A percentile compares a stretch with the other conserved stretches of the same genome.
Evolutionary conservation across 2,888 invertebrate genomes (phyloP).

Genomic region (Amiota mariae): DNA sequence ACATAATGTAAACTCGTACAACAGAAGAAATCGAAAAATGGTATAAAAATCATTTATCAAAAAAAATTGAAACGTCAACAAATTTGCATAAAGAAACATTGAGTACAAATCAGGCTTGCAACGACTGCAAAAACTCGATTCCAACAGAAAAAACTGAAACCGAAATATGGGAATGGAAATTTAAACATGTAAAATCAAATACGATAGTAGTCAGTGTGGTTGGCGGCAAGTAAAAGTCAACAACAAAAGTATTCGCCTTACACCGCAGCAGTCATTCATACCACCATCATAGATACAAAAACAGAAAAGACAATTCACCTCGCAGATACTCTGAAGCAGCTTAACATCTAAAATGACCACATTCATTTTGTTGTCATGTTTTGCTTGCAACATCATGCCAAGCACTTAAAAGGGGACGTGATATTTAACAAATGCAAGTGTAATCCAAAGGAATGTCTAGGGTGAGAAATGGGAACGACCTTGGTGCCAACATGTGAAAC

Average conservation of each 20-base stretch:
- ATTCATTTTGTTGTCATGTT: constrained; percentile 9
- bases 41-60: too few relatives aligned
- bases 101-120: too few relatives aligned
- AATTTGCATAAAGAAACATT: not conserved
- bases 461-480: too few relatives aligned
- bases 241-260: not conserved
- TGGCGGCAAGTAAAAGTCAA: not conserved
- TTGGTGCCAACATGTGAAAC: too few relatives aligned
- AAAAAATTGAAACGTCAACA: constrained; percentile 7
- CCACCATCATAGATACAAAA: not conserved
- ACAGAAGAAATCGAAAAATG: too few relatives aligned
- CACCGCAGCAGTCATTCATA: not conserved
- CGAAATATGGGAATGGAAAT: not conserved
- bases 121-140: not conserved
- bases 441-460: too few relatives aligned
- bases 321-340: not conserved
- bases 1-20: too few relatives aligned
- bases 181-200: constrained; percentile 1
- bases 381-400: too few relatives aligned
- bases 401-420: too few relatives aligned
- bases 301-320: not conserved
- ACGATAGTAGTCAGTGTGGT: not conserved
- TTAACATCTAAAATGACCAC: not conserved
- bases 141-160: not conserved
- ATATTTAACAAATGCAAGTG: too few relatives aligned